Conservation (phyloP, 2,113 vertebrate genomes). For the Onychostruthus taczanowskii region DNA sequence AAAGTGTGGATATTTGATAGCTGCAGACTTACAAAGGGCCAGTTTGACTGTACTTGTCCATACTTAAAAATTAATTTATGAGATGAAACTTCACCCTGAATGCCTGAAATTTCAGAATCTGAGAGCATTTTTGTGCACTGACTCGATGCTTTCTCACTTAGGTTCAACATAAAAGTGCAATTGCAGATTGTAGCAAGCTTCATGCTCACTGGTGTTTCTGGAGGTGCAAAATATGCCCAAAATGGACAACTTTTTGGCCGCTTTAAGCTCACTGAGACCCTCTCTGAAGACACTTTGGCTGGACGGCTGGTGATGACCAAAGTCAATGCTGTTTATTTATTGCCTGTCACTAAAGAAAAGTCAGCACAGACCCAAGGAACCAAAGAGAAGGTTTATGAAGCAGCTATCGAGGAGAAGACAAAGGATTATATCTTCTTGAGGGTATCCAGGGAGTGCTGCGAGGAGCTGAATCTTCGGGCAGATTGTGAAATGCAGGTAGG, state of each 20-base stretch:
- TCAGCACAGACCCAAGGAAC: slow-evolving; percentile 84
- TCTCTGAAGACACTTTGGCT: slow-evolving; percentile 97
- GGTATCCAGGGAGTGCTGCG: slow-evolving; percentile 94
- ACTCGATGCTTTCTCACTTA: slow-evolving; percentile 65
- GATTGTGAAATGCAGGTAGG: slow-evolving; percentile 93
- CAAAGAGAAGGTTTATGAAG: slow-evolving; percentile 97
- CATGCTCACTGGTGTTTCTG: slow-evolving; percentile 97
- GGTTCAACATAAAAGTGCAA: slow-evolving; percentile 99
- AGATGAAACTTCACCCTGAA: neutral
- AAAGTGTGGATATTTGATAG: neutral
- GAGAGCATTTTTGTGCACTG: neutral
- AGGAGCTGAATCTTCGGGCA: slow-evolving; percentile 88
- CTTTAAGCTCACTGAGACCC: slow-evolving; percentile 96
- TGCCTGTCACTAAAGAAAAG: slow-evolving; percentile 88
- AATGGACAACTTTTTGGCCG: slow-evolving; percentile 97
- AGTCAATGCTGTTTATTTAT: slow-evolving; percentile 95
- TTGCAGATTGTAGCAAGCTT: slow-evolving; percentile 97
- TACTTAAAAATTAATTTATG: neutral
- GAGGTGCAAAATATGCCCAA: slow-evolving; percentile 97
- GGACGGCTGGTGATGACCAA: slow-evolving; percentile 98
- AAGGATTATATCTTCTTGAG: slow-evolving; percentile 99
- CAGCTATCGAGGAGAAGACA: slow-evolving; percentile 97
- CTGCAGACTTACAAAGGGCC: fast-evolving
- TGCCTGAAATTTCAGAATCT: neutral
- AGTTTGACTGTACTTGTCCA: neutral